phyloP scores from a whole-genome alignment of 2,797 vertebrate species.

The Cheirogaleus major region DNA sequence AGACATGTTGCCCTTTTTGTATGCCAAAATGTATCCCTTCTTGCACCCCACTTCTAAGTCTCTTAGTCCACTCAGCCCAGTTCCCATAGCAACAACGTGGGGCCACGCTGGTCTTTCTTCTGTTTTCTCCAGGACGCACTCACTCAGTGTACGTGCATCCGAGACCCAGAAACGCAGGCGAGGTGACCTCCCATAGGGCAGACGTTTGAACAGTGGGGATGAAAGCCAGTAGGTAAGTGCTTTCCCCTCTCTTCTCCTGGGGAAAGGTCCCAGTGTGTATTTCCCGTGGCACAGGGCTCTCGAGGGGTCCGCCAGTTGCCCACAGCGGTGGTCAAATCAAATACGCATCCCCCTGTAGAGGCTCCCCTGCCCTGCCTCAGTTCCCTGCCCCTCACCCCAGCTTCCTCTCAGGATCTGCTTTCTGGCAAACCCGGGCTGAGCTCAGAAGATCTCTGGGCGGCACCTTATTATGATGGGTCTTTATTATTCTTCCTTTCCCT shows the following conservation, averaged over 20 bases:
- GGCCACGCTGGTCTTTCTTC: background rate
- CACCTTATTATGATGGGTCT: background rate
- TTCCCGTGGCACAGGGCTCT: background rate
- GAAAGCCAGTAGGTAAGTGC: background rate
- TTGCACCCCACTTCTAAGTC: background rate
- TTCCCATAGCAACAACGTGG: background rate
- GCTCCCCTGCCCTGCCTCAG: too few species aligned
- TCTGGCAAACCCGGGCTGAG: background rate
- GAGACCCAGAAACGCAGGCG: background rate
- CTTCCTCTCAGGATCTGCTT: background rate
- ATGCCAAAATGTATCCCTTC: background rate
- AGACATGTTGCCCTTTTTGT: accelerated
- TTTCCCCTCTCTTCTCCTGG: background rate
- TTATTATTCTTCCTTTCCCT: background rate
- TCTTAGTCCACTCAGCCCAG: background rate
- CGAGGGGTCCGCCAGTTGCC: background rate
- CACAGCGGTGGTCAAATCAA: background rate
- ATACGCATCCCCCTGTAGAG: accelerated
- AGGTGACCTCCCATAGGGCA: background rate
- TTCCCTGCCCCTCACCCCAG: too few species aligned
- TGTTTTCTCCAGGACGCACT: background rate
- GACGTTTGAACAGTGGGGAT: background rate
- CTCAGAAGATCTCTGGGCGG: background rate
- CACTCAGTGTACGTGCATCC: background rate
- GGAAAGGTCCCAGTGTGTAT: background rate